Evolutionary conservation across 2,888 invertebrate species (phyloP).

Genomic region (Phoronis australis): DNA sequence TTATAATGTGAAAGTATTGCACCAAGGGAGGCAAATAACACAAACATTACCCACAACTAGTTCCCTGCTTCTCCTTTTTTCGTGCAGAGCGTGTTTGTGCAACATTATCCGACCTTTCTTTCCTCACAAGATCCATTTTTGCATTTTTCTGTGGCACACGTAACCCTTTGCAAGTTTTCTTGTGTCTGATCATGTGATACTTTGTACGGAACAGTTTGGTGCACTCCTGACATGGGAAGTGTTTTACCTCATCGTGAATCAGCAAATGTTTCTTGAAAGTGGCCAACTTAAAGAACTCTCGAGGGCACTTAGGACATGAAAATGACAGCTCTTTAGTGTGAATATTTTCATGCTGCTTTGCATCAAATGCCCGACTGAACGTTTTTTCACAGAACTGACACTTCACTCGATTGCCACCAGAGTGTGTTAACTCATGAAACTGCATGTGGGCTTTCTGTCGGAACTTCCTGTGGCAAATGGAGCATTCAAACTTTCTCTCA

Average conservation of each 20-base stretch:
- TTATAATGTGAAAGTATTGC: too few relatives aligned
- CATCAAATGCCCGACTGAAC: slow-evolving; percentile 33
- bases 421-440: slow-evolving; percentile 34
- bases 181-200: slow-evolving; percentile 34
- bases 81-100: too few relatives aligned
- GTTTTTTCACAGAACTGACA: slow-evolving; percentile 35
- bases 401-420: slow-evolving; percentile 28
- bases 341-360: slow-evolving; percentile 32
- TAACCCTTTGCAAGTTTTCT: slow-evolving; percentile 26
- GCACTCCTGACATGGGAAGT: slow-evolving; percentile 31
- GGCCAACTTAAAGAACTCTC: slow-evolving; percentile 33
- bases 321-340: slow-evolving; percentile 35
- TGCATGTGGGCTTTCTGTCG: slow-evolving; percentile 42
- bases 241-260: slow-evolving; percentile 32
- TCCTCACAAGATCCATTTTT: too few relatives aligned
- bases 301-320: slow-evolving; percentile 29
- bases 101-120: too few relatives aligned
- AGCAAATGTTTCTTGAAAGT: slow-evolving; percentile 36
- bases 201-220: slow-evolving; percentile 33
- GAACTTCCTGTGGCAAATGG: slow-evolving; percentile 30
- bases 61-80: too few relatives aligned
- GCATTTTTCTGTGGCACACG: neutral
- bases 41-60: too few relatives aligned
- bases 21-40: too few relatives aligned
- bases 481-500: slow-evolving; percentile 31